Base-by-base conservation (phyloP, 2,797 vertebrate species). In the Tamandua tetradactyla region DNA sequence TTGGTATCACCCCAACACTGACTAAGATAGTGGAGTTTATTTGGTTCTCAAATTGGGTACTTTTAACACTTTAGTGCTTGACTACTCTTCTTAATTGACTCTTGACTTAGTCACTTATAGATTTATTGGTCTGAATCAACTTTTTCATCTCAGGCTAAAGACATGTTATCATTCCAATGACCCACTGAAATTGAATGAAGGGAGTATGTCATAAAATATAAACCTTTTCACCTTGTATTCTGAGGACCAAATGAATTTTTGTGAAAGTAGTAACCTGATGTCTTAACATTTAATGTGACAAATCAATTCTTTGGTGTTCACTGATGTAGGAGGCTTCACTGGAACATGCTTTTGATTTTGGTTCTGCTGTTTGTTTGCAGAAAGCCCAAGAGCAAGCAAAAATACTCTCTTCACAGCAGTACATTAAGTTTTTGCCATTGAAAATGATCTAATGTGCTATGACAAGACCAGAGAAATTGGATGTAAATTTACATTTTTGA, bases 401-500 rank as follows among this genome's bases (percentile, higher is more conserved):
- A 23, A 42, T 85, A 80, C 7, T 94, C 95, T 90, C 96, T 94
- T 87, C 87, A 15, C 93, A 95, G 97, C 74, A n/a, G 94, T 94
- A 72, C 94, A 95, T 95, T 95, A 95, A 94, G 97, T 97, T 97
- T 95, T 96, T 98, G 97, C 97, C 97, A 98, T 97, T 98, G 97
- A 98, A 98, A 98, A 98, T 98, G 98, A 97, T 98, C 97, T 97
- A 81, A 97, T 89, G 95, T 97, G 98, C 98, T 96, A 97, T 96
- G 97, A 98, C 93, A 97, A 97, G 97, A 98, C 95, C 97, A 98
- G 97, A 89, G 55, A 87, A 97, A 97, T 97, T 97, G 97, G 97
- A 95, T 98, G 97, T 98, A 98, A 98, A 98, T 98, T 98, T 98
- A 97, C 97, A 96, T 98, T 97, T 98, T 97, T 95, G 93, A 98